These are phyloP conservation scores for Ptilodon capucinus DNA, from an alignment of 2,888 invertebrate genomes.

Conservation along the genomic window DNA sequence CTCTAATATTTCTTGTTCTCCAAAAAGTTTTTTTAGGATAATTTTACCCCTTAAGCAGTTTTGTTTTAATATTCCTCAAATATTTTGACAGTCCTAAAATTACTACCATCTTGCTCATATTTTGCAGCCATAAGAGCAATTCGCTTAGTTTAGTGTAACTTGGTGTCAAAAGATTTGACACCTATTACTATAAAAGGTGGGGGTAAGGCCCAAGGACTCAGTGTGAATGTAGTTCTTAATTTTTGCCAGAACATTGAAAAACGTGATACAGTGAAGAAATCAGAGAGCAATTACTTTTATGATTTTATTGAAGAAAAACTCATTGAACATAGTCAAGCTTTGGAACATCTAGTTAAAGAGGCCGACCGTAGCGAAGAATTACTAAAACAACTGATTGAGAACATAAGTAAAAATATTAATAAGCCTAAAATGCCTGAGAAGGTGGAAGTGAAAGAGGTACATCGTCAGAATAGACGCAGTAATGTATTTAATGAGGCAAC, in stretches of 20 bases:
- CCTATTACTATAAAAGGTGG: no score
- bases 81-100: no score
- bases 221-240: slow-evolving; percentile 20
- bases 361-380: slow-evolving; percentile 43
- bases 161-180: no score
- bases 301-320: slow-evolving; percentile 56
- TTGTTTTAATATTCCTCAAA: no score
- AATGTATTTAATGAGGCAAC: slow-evolving; percentile 16
- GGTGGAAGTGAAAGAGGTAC: slow-evolving; percentile 37
- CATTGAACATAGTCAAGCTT: slow-evolving; percentile 54
- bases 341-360: slow-evolving; percentile 50
- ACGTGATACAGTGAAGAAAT: slow-evolving; percentile 31
- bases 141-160: no score
- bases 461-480: slow-evolving; percentile 32
- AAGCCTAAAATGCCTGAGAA: slow-evolving; percentile 52
- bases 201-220: no score
- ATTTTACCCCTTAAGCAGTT: no score
- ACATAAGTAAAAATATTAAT: slow-evolving; percentile 36
- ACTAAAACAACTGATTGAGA: slow-evolving; percentile 46
- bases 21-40: neutral
- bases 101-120: no score
- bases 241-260: slow-evolving; percentile 50
- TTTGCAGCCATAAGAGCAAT: no score
- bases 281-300: slow-evolving; percentile 23
- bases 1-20: neutral